These are phyloP conservation scores for Zhengitettix transpicula DNA, from an alignment of 2,888 invertebrate genomes.

Conservation along the genomic window DNA sequence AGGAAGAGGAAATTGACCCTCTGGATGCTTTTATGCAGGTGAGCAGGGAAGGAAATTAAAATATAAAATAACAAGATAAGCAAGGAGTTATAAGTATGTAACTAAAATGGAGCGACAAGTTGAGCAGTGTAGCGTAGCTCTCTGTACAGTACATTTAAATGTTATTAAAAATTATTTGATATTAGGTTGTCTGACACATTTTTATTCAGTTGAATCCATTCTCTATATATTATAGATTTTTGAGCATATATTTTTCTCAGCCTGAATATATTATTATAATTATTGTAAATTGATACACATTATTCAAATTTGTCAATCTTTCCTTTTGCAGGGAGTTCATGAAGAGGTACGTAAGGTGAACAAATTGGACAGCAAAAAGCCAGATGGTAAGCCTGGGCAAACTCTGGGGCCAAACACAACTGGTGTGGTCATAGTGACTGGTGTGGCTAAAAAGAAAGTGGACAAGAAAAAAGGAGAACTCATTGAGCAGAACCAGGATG, in stretches of 20 bases:
- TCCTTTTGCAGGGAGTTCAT: conserved; percentile 33
- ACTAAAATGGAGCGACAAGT: no score
- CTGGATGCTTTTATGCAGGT: conserved; percentile 96
- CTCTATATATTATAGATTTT: no score
- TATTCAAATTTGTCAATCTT: neutral
- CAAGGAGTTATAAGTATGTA: no score
- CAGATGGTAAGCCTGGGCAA: conserved; percentile 10
- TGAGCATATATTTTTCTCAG: no score
- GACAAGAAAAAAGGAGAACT: conserved; percentile 83
- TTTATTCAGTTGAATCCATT: no score
- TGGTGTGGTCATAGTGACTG: conserved; percentile 59
- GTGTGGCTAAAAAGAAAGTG: conserved; percentile 65
- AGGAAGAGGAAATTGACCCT: conserved; percentile 60
- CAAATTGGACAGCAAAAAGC: conserved; percentile 41
- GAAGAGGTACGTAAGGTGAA: conserved; percentile 71
- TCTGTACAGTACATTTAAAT: no score
- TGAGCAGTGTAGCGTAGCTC: no score
- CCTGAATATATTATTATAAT: no score
- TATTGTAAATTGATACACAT: no score
- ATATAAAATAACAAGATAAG: no score
- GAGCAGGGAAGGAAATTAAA: conserved; percentile 11
- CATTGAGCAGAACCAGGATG: conserved; percentile 98
- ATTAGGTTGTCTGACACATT: no score
- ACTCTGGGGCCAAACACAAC: conserved; percentile 5
- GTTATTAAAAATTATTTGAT: no score